Base-by-base conservation (phyloP, 1,140 invertebrate genomes). In the Drosophila tropicalis region DNA sequence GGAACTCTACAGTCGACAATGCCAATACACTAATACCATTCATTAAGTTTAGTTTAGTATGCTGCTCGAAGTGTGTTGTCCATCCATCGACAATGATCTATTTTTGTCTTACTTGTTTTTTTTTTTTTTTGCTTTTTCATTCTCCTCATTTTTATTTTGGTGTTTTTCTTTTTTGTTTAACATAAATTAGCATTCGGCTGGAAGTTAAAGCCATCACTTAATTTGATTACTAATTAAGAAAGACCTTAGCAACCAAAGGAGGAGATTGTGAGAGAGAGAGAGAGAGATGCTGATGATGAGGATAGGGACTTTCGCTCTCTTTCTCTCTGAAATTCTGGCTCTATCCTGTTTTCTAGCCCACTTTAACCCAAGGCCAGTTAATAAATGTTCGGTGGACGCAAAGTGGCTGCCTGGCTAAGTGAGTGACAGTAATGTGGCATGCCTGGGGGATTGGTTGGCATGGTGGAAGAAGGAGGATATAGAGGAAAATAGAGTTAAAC, bases 211-310 rank as follows among this genome's bases (percentile, higher is more conserved):
- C 58, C 58, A 61, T 22, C 34, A 61, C 58, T 61, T 61, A 41
- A 61, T 61, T 61, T 61, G 58, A 61, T 61, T 61, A 61, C 58
- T 61, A 61, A 61, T 61, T 61, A 61, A 61, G 58, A 41, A 39
- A 61, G 58, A 36, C 34, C 34, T 36, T 36, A 36, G 34, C 34
- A 36, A 34, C 55, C 55, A 57, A 5, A 29, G 29, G 6, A 32
- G 12, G 32, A 57, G n/a, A 25, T 9, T 0, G 22, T 5, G 25
- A 29, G 5, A 29, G 29, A 29, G 29, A 29, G 29, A 29, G 29
- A 29, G 29, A 6, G 5, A 29, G 29, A 29, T 25, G 25, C 2
- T 29, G 29, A 29, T 29, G 15, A 47, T 34, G 58, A 36, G 34
- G 34, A 36, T 9, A 36, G 34, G 10, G 39, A 39, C 39, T 51